Evolutionary conservation across 2,888 invertebrate genomes (phyloP).

Genomic region (Candidula unifasciata): DNA sequence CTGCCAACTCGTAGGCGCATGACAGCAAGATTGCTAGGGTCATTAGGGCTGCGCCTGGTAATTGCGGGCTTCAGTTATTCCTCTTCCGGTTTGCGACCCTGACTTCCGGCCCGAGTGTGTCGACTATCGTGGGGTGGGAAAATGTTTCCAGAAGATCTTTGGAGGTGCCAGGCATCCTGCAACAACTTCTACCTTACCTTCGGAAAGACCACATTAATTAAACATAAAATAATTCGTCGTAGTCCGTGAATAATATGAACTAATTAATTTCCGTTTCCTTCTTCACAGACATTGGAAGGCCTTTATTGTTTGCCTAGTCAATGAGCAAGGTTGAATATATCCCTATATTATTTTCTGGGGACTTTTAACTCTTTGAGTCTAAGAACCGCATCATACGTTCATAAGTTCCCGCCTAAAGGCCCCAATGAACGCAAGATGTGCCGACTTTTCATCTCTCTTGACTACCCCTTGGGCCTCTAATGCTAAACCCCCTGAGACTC

Average conservation of each 20-base stretch:
- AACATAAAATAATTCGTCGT: slow-evolving; percentile 3
- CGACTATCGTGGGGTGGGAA: slow-evolving; percentile 51
- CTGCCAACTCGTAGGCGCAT: slow-evolving; percentile 13
- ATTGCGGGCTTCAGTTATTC: slow-evolving; percentile 50
- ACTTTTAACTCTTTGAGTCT: no score
- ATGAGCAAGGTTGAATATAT: neutral
- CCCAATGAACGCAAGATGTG: no score
- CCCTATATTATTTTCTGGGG: no score
- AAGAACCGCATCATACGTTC: no score
- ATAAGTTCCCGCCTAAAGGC: no score
- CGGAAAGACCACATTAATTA: slow-evolving; percentile 27
- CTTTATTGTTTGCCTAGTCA: neutral
- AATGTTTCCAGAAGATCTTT: slow-evolving; percentile 44
- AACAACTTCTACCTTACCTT: slow-evolving; percentile 16
- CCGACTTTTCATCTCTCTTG: no score
- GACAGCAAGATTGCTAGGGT: slow-evolving; percentile 49
- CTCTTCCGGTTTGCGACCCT: slow-evolving; percentile 43
- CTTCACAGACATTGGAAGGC: neutral
- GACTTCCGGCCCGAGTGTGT: slow-evolving; percentile 53
- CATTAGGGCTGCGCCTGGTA: slow-evolving; percentile 44
- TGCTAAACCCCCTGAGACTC: no score
- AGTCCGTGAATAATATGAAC: slow-evolving; percentile 30
- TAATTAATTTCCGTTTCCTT: slow-evolving; percentile 35
- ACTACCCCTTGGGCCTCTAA: no score
- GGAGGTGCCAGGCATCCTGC: neutral